Evolutionary conservation across 2,113 vertebrate species (phyloP), one percentile per base, ranked within the genome.

Genomic region (Xyrauchen texanus): DNA sequence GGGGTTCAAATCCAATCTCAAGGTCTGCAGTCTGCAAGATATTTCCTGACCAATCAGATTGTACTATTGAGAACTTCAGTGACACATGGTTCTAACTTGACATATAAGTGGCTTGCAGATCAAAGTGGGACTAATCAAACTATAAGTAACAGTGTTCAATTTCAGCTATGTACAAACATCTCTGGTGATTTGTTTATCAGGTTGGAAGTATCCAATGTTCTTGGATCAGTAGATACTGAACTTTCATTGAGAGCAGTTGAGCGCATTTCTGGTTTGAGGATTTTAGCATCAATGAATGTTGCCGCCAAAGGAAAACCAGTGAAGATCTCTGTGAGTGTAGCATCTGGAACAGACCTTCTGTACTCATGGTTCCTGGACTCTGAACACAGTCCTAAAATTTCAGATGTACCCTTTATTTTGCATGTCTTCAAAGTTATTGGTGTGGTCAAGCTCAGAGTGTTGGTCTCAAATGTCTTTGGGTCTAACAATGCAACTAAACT

Each of bases 41-140:
- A 90, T 63, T 47, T 88, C 72, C 87, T 90, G 4, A 83, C 91
- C 9, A 78, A 83, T n/a, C 87, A 92, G 75, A 80, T 79, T 3
- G 49, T 91, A 4, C 16, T 76, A 3, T 89, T 92, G 57, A 79
- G 42, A 5, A 89, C 90, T n/a, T 86, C 82, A 67, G 61, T 92
- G 21, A 69, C 58, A 8, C 84, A 75, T 45, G 93, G 93, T 12
- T 93, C 93, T 44, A 92, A 90, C 80, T 80, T 94, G 4, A 89
- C 88, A 2, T 95, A 87, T 69, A 65, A 79, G 5, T 95, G 93
- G 94, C 42, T 83, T 4, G 79, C 77, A 55, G 70, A 60, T 7
- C 88, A 83, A n/a, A 80, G 69, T n/a, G 68, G 53, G 79, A 70
- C 16, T 64, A 82, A 81, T 7, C 52, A 72, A 66, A 75, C 73